Base-by-base conservation (phyloP, 2,113 vertebrate genomes). In the Bufo bufo region DNA sequence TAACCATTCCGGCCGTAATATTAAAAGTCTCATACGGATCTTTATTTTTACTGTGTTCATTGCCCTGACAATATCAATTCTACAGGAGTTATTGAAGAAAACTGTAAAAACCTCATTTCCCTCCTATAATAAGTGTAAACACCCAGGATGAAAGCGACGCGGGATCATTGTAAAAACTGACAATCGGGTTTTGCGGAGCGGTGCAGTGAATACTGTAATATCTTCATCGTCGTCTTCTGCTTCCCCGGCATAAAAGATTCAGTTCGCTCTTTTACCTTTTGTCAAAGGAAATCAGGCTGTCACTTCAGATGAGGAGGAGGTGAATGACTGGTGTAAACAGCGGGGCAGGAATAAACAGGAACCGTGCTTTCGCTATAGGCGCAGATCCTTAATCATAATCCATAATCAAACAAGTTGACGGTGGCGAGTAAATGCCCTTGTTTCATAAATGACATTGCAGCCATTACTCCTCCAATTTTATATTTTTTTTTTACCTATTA, bases 271-370 rank as follows among this genome's bases (percentile, higher is more conserved):
- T 90, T 91, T 91, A 92, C 77, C 90, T 89, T 89, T 56, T 63
- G 85, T 91, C 90, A 89, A 89, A 90, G 91, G 90, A 92, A 90
- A 91, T 89, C 90, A 91, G 65, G 50, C 92, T 92, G 90, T 88
- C 86, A 89, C 87, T 87, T 90, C 52, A 80, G 89, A 78, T 83
- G 91, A 92, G 63, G 75, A 77, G 90, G 4, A 14, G 49, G 49
- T 14, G 43, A 90, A 77, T 77, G 86, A 92, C 91, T 90, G 87
- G 86, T 91, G 84, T 83, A 90, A 90, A 91, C 84, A 17, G 12
- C 90, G 86, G 90, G 33, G 90, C 6, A 61, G 56, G 47, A 59
- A 54, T 61, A 81, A 45, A 81, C 23, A 59, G 19, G 33, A 8
- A 6, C 50, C 20, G 2, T 19, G 17, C 59, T 47, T 33, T n/a